A percentile compares a stretch with the other conserved stretches of the same genome.
These are phyloP conservation scores for Cryptocheilus praepositus DNA, from an alignment of 2,888 invertebrate species.

Conservation along the genomic window DNA sequence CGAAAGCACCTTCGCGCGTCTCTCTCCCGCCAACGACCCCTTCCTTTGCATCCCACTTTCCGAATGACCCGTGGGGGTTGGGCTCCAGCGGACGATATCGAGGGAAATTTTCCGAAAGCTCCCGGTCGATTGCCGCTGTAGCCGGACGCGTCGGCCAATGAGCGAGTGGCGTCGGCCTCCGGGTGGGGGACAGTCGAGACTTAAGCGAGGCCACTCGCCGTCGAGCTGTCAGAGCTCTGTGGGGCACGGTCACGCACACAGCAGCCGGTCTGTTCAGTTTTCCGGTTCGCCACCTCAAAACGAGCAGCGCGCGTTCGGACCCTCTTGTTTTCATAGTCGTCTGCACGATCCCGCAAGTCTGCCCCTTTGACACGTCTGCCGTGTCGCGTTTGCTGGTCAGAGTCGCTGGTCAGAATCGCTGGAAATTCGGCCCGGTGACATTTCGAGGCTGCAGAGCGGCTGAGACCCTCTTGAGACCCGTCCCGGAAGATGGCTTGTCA, in stretches of 20 bases:
- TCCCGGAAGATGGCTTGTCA: conserved; percentile 57
- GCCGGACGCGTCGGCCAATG: conserved; percentile 66
- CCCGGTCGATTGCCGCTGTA: conserved; percentile 68
- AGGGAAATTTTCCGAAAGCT: conserved; percentile 72
- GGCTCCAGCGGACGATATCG: conserved; percentile 53
- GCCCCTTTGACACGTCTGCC: no score
- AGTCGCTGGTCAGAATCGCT: no score
- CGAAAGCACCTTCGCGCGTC: conserved; percentile 4
- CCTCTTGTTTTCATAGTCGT: background rate
- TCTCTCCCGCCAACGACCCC: conserved; percentile 31
- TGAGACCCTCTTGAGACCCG: conserved; percentile 12
- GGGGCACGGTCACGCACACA: conserved; percentile 74
- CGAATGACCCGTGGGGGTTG: conserved; percentile 51
- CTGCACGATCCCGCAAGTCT: no score
- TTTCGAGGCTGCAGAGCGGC: conserved; percentile 5
- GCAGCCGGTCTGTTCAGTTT: conserved; percentile 51
- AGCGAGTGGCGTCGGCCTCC: conserved; percentile 49
- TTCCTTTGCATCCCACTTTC: conserved; percentile 53
- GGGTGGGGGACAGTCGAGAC: conserved; percentile 71
- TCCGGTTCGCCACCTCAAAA: conserved; percentile 34
- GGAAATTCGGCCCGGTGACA: background rate
- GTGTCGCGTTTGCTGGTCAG: background rate
- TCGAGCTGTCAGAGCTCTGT: conserved; percentile 75
- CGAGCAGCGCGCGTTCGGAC: background rate
- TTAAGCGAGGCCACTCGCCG: conserved; percentile 75